phyloP scores from a whole-genome alignment of 2,113 vertebrate genomes.

The Panurus biarmicus region DNA sequence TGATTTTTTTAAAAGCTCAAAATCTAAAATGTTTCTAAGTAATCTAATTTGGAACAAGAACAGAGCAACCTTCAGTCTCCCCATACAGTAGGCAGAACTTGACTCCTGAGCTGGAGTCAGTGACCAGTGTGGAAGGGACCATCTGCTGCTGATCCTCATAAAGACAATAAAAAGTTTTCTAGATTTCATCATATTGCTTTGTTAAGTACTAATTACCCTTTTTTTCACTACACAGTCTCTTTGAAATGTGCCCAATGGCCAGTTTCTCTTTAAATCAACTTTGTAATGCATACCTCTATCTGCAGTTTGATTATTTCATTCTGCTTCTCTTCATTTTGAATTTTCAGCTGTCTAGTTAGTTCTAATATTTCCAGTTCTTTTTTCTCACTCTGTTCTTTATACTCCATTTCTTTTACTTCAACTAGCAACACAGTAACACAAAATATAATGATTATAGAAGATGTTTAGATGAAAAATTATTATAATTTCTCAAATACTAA shows the following conservation, averaged over 20 bases:
- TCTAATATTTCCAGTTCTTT: constrained; percentile 78
- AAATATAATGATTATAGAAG: neutral
- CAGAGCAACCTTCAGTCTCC: neutral
- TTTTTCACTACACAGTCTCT: neutral
- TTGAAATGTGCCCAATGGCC: neutral
- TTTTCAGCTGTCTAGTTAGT: constrained; percentile 77
- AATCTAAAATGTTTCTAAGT: neutral
- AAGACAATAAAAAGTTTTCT: neutral
- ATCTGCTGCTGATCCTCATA: neutral
- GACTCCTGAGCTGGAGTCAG: neutral
- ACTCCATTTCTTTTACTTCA: constrained; percentile 75
- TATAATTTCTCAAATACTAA: neutral
- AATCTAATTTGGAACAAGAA: neutral
- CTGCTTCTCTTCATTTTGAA: constrained; percentile 84
- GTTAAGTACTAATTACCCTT: neutral
- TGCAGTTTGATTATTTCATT: constrained; percentile 87
- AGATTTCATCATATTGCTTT: neutral
- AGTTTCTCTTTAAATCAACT: neutral
- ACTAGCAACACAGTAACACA: constrained; percentile 65
- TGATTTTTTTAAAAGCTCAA: neutral
- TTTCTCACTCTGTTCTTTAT: constrained; percentile 66
- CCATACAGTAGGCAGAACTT: neutral
- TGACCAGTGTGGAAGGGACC: neutral
- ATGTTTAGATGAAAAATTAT: neutral
- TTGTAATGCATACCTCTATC: constrained; percentile 79